Base-by-base conservation (phyloP, 2,797 vertebrate genomes). In the Phoeniculus purpureus region DNA sequence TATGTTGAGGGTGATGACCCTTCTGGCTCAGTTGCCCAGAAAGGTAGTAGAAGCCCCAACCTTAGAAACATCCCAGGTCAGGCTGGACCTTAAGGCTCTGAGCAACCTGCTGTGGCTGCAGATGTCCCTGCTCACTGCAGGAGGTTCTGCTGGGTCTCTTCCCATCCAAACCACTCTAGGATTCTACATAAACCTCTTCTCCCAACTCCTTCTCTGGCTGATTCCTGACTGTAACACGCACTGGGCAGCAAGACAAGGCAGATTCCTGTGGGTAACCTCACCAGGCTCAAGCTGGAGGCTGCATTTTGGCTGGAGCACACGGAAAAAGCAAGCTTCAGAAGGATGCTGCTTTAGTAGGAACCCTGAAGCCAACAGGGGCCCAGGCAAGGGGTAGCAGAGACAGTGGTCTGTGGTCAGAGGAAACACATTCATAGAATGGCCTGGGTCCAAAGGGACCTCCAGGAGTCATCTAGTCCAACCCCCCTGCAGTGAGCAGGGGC, bases 271-370 rank as follows among this genome's bases (percentile, higher is more conserved):
- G 31, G 26, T 2, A 65, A 43, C 52, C 32, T 72, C 37, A 21
- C 12, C 10, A 58, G 23, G 62, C 48, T 84, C 7, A 22, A 18
- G 23, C 27, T 55, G 13, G 66, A 56, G 26, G 47, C 22, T 64
- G 47, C 16, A 32, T 43, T 87, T 43, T 27, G 55, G 27, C 27
- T 23, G 27, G 27, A 32, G 56, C 26, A 1, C 10, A 3, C 5
- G 22, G 37, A 48, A 71, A 83, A 83, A 7, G 13, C n/a, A 43
- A 34, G 22, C 1, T 73, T 67, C 4, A 40, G 21, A 13, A 48
- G 47, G 22, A 13, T 72, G n/a, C 50, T 1, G 1, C 1, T 0
- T 1, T 17, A 15, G 17, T 37, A 54, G 32, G 52, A 82, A 70
- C 19, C 13, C 1, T 62, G n/a, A 37, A 59, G 60, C 22, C 6